Conservation (phyloP, 2,797 vertebrate genomes). For the Emys orbicularis region DNA sequence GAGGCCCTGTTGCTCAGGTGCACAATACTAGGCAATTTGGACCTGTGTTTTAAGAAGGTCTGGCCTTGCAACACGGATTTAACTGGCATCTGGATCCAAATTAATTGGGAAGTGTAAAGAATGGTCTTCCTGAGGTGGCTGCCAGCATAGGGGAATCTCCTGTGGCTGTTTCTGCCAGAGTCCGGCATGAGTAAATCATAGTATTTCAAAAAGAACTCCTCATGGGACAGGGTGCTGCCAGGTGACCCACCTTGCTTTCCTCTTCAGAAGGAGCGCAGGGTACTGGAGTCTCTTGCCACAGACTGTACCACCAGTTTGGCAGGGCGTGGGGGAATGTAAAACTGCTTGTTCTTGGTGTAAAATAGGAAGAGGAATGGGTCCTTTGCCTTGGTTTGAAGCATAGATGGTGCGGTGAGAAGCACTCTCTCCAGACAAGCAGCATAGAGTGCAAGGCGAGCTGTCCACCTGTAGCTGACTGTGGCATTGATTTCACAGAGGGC, state of each 20-base stretch:
- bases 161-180: background rate
- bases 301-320: background rate
- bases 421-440: background rate
- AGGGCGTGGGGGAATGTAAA: background rate
- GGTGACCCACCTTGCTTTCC: background rate
- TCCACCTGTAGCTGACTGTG: fast-evolving
- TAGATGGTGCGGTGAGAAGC: fast-evolving
- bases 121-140: background rate
- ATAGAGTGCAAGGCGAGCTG: background rate
- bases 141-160: background rate
- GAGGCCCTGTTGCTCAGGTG: background rate
- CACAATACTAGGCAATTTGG: background rate
- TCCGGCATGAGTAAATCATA: background rate
- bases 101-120: background rate
- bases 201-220: background rate
- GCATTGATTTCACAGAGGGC: conserved; percentile 84
- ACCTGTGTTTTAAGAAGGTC: background rate
- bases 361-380: background rate
- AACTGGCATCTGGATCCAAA: background rate
- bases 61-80: background rate
- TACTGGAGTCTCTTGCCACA: background rate
- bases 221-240: background rate
- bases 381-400: background rate
- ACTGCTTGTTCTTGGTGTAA: background rate
- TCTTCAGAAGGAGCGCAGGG: background rate